Conservation (phyloP, 2,888 invertebrate species). For the Hesperia comma region DNA sequence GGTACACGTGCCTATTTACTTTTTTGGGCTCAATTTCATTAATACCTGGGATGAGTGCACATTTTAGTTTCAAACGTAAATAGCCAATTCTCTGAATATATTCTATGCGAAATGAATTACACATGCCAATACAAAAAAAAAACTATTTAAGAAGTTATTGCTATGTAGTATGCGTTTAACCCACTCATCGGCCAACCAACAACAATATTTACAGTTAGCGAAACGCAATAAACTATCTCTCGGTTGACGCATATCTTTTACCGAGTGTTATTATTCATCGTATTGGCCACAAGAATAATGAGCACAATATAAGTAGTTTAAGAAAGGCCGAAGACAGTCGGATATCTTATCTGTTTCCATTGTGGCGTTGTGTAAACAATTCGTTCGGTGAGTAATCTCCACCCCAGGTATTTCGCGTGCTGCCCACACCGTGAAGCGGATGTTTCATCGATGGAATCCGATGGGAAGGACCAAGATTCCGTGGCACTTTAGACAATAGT, state of each 20-base stretch:
- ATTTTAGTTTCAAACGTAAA: too few species aligned
- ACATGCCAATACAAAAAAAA: background rate
- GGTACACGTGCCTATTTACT: too few species aligned
- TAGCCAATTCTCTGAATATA: too few species aligned
- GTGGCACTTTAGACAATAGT: conserved; percentile 82
- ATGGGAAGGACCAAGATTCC: conserved; percentile 83
- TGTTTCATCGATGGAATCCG: conserved; percentile 77
- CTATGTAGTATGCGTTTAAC: conserved; percentile 7
- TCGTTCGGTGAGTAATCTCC: conserved; percentile 61
- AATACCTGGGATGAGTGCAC: too few species aligned
- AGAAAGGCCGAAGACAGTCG: conserved; percentile 44
- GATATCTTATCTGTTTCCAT: conserved; percentile 71
- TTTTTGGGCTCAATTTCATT: too few species aligned
- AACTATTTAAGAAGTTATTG: background rate
- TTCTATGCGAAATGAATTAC: background rate
- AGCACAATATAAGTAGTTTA: conserved; percentile 24
- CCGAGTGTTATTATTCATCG: conserved; percentile 9
- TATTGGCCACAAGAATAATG: conserved; percentile 29
- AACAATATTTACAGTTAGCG: conserved; percentile 36
- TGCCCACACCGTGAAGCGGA: conserved; percentile 71
- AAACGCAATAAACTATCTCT: conserved; percentile 35
- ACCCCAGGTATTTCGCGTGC: conserved; percentile 67
- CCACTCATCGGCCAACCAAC: conserved; percentile 30
- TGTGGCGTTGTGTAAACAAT: conserved; percentile 54
- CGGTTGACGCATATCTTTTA: conserved; percentile 24